phyloP scores from a whole-genome alignment of 2,888 invertebrate species.

The Cactoblastis cactorum region DNA sequence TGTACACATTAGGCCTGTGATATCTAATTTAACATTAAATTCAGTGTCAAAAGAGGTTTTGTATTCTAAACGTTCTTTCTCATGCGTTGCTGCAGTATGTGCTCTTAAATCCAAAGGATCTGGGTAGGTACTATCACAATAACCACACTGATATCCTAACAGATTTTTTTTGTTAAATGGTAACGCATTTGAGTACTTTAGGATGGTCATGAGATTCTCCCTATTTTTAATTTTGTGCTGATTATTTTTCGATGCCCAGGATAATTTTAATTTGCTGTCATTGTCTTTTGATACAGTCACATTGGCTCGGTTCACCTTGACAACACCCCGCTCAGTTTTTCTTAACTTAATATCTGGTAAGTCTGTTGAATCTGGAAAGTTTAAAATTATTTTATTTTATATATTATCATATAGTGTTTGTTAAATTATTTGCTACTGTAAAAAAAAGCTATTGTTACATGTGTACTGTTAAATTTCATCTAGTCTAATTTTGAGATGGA shows the following conservation, averaged over 20 bases:
- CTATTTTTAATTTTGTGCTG: constrained; percentile 49
- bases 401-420: too few relatives aligned
- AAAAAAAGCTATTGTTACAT: neutral
- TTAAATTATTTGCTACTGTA: too few relatives aligned
- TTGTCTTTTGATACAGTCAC: constrained; percentile 29
- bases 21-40: constrained; percentile 52
- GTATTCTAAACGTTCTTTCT: constrained; percentile 42
- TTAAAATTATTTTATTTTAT: neutral
- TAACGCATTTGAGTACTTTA: constrained; percentile 53
- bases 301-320: constrained; percentile 23
- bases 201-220: constrained; percentile 50
- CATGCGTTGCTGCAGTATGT: constrained; percentile 40
- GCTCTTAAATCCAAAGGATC: constrained; percentile 52
- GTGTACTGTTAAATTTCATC: neutral
- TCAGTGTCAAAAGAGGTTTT: constrained; percentile 47
- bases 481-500: too few relatives aligned
- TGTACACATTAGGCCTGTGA: constrained; percentile 41
- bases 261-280: constrained; percentile 33
- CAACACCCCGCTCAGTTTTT: constrained; percentile 18
- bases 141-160: constrained; percentile 54
- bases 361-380: constrained; percentile 38
- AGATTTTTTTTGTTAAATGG: constrained; percentile 58
- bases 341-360: constrained; percentile 28
- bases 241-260: constrained; percentile 31
- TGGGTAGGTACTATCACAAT: constrained; percentile 48